These are phyloP conservation scores for Thalassarche chlororhynchos DNA, from an alignment of 2,113 vertebrate species.

Conservation along the genomic window DNA sequence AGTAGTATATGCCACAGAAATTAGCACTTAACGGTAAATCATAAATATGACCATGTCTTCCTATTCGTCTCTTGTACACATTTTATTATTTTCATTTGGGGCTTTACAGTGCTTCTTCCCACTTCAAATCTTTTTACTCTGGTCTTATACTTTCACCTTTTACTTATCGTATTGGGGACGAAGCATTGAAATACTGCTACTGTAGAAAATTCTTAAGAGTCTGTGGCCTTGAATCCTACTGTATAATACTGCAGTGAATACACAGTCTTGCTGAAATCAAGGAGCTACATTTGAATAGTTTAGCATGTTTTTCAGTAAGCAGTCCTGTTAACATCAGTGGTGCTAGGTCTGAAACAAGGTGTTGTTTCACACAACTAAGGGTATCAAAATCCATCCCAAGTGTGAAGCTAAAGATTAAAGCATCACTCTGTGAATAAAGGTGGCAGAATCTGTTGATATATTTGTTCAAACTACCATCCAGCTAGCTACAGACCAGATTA, in stretches of 20 bases:
- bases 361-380: background rate
- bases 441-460: background rate
- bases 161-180: constrained; percentile 16
- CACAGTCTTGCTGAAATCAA: background rate
- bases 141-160: constrained; percentile 9
- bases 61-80: background rate
- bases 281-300: background rate
- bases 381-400: background rate
- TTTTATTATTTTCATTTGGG: constrained; percentile 8
- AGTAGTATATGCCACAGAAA: background rate
- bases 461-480: background rate
- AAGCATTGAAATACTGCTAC: constrained; percentile 72
- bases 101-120: constrained; percentile 15
- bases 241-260: background rate
- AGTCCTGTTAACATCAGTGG: background rate
- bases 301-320: background rate
- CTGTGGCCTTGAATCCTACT: background rate
- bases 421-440: background rate
- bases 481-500: background rate
- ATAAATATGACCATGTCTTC: background rate
- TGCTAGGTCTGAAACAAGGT: constrained; percentile 1
- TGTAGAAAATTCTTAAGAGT: background rate
- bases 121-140: constrained; percentile 45
- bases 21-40: background rate
- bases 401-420: background rate